Evolutionary conservation across 2,888 invertebrate species (phyloP).

Genomic region (Tubulanus polymorphus): DNA sequence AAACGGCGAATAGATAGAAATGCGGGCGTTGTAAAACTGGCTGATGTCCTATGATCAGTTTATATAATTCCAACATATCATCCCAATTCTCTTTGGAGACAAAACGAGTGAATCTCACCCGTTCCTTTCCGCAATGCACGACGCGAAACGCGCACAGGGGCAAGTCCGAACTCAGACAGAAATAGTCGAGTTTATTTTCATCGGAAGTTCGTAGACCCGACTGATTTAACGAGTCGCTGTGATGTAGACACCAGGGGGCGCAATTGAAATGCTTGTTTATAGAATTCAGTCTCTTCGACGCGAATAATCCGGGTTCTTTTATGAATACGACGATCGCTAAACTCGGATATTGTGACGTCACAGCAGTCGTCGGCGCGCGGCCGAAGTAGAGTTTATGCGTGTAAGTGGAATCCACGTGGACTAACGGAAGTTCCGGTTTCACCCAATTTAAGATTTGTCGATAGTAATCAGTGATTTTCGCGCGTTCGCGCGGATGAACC

Average conservation of each 20-base stretch:
- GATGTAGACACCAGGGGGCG: slow-evolving; percentile 41
- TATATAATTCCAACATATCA: slow-evolving; percentile 39
- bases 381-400: too few species aligned
- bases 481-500: too few species aligned
- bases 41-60: slow-evolving; percentile 31
- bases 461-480: too few species aligned
- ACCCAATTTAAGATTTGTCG: too few species aligned
- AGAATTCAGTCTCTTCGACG: slow-evolving; percentile 28
- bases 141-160: slow-evolving; percentile 43
- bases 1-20: slow-evolving; percentile 40
- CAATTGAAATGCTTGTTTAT: slow-evolving; percentile 30
- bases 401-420: too few species aligned
- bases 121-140: slow-evolving; percentile 43
- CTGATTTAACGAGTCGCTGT: slow-evolving; percentile 31
- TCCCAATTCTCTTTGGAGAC: slow-evolving; percentile 35
- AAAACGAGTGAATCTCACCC: slow-evolving; percentile 36
- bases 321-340: slow-evolving; percentile 34
- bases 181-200: slow-evolving; percentile 39
- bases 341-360: slow-evolving; percentile 20
- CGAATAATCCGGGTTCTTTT: slow-evolving; percentile 29
- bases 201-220: slow-evolving; percentile 31
- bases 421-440: too few species aligned
- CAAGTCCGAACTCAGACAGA: slow-evolving; percentile 32
- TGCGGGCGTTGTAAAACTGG: slow-evolving; percentile 34
- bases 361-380: not conserved